phyloP scores from a whole-genome alignment of 1,140 invertebrate genomes.

The Trypoxylus dichotomus region DNA sequence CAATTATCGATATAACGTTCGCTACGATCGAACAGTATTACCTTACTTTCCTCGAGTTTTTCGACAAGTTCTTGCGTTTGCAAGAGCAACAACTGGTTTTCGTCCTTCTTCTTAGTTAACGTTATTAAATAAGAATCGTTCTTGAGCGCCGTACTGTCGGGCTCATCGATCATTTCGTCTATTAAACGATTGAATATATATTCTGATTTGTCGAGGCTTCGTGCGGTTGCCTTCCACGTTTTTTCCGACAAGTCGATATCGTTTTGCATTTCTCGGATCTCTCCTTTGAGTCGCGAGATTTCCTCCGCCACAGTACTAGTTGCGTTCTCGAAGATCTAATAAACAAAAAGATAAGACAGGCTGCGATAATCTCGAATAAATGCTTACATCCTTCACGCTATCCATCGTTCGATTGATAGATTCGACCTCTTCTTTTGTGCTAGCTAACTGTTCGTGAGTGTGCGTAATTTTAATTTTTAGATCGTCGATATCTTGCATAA shows the following conservation, averaged over 20 bases:
- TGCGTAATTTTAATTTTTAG: background rate
- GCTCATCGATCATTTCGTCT: slow-evolving; percentile 9
- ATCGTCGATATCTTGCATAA: background rate
- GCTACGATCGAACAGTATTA: background rate
- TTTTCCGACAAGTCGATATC: slow-evolving; percentile 22
- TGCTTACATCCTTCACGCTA: background rate
- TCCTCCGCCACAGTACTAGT: background rate
- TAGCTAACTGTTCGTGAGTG: background rate
- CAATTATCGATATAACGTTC: no score
- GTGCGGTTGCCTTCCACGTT: background rate
- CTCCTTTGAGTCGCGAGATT: background rate
- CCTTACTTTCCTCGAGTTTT: background rate
- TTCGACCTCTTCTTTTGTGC: background rate
- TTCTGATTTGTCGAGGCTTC: background rate
- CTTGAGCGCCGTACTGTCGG: background rate
- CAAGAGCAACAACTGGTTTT: background rate
- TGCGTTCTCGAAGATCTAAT: background rate
- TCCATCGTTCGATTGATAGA: background rate
- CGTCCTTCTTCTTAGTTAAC: background rate
- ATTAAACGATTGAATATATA: slow-evolving; percentile 18
- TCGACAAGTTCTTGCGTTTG: background rate
- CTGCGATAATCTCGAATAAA: background rate
- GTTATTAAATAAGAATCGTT: background rate
- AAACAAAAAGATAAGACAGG: background rate
- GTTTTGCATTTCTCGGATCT: background rate